Percentiles rank a stretch among this genome's conserved stretches.
These are phyloP conservation scores for Podabrus alpinus DNA, from an alignment of 2,888 invertebrate genomes.

Conservation along the genomic window DNA sequence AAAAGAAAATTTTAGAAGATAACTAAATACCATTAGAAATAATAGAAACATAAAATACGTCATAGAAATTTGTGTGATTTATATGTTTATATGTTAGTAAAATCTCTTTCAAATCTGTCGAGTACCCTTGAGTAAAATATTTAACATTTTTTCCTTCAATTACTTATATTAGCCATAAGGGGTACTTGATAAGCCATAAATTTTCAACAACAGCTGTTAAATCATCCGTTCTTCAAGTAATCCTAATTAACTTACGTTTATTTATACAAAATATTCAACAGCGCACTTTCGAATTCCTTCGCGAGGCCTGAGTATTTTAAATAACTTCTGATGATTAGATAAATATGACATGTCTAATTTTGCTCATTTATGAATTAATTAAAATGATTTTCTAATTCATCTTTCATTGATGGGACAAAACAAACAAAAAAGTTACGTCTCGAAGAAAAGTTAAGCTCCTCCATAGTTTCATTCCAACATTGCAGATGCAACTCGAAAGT, in stretches of 20 bases:
- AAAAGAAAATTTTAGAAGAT: not conserved
- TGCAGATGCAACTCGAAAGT: not conserved
- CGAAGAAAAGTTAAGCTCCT: not conserved
- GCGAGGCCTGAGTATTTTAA: not conserved
- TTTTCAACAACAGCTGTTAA: not conserved
- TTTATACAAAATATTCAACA: not conserved
- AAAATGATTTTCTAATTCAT: not conserved
- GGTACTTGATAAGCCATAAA: not conserved
- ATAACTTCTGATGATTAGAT: not conserved
- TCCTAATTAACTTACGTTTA: not conserved
- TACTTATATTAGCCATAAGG: not conserved
- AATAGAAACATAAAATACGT: not conserved
- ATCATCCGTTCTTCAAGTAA: conserved; percentile 1
- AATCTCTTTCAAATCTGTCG: not conserved
- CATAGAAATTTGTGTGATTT: not conserved
- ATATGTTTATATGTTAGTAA: not conserved
- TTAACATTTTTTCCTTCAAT: not conserved
- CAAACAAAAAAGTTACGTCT: not conserved
- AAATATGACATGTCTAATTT: not conserved
- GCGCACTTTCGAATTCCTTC: conserved; percentile 1
- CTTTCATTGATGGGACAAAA: not conserved
- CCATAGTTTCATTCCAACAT: not conserved
- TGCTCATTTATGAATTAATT: not conserved
- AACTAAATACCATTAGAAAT: not conserved
- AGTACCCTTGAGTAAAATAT: not conserved